Evolutionary conservation across 2,797 vertebrate genomes (phyloP).

Genomic region (Enteromius argenteus): DNA sequence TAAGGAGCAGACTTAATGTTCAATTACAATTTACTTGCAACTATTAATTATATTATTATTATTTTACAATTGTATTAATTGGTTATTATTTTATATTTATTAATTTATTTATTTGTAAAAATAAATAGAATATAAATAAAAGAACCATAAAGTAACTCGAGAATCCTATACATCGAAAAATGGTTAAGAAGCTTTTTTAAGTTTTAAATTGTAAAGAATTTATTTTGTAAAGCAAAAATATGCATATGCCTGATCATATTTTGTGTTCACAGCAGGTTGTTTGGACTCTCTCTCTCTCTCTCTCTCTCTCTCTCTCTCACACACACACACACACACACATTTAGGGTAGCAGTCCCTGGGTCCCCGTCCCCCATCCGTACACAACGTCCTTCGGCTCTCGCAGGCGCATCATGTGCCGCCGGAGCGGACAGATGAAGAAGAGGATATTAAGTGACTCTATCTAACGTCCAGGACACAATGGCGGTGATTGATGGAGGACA

Average conservation of each 20-base stretch:
- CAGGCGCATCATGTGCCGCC: constrained; percentile 88
- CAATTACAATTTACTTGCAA: not conserved
- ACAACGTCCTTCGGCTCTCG: constrained; percentile 84
- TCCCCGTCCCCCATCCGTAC: constrained; percentile 19
- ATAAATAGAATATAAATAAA: no score
- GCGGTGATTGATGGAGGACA: constrained; percentile 98
- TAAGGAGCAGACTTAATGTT: not conserved
- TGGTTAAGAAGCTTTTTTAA: not conserved
- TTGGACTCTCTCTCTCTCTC: constrained; percentile 19
- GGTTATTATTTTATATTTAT: not conserved
- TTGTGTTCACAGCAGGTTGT: constrained; percentile 25
- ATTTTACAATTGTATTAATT: not conserved
- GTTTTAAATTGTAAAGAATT: not conserved
- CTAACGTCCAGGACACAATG: constrained; percentile 98
- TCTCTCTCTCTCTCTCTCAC: constrained; percentile 11
- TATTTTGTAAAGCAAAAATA: not conserved
- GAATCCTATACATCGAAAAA: not conserved
- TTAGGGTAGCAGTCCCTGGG: constrained; percentile 62
- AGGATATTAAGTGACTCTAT: constrained; percentile 99
- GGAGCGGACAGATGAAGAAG: constrained; percentile 98
- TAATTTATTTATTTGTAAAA: not conserved
- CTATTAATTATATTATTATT: not conserved
- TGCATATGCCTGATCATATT: not conserved
- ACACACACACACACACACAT: constrained; percentile 36
- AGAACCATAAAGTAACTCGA: not conserved